Evolutionary conservation across 2,113 vertebrate species (phyloP).

Genomic region (Oxyruncus cristatus): DNA sequence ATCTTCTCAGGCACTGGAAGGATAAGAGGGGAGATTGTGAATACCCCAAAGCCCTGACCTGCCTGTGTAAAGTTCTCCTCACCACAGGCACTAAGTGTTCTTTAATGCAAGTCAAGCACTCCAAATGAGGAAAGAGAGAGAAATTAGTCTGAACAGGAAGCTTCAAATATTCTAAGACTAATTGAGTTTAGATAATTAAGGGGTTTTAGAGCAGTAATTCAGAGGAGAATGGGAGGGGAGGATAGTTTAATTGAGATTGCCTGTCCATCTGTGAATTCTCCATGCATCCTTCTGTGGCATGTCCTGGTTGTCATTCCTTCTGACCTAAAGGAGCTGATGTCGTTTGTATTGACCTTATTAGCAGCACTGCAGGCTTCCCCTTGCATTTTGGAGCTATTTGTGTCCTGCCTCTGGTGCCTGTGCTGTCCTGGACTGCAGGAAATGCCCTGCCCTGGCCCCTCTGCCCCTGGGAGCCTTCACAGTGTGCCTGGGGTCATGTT

Average conservation of each 20-base stretch:
- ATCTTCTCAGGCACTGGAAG: background rate
- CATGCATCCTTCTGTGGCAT: background rate
- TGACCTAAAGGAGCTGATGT: slow-evolving; percentile 28
- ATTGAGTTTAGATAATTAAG: slow-evolving; percentile 55
- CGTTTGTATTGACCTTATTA: slow-evolving; percentile 29
- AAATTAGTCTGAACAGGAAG: slow-evolving; percentile 50
- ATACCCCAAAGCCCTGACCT: slow-evolving; percentile 8
- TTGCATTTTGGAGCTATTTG: background rate
- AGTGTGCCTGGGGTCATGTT: background rate
- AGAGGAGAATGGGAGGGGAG: slow-evolving; percentile 33
- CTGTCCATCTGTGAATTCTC: slow-evolving; percentile 52
- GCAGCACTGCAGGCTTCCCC: background rate
- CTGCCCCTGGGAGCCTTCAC: background rate
- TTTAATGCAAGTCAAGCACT: slow-evolving; percentile 40
- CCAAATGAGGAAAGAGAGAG: slow-evolving; percentile 29
- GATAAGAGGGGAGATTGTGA: background rate
- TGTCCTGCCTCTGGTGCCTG: background rate
- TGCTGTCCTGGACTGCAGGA: background rate
- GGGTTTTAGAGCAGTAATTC: slow-evolving; percentile 47
- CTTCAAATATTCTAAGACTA: slow-evolving; percentile 51
- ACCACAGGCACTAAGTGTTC: slow-evolving; percentile 29
- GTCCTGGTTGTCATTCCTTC: slow-evolving; percentile 10
- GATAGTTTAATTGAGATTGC: slow-evolving; percentile 53
- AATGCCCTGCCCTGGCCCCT: background rate
- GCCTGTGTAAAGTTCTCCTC: slow-evolving; percentile 10